These are phyloP conservation scores for Strigamia transsilvanica DNA, from an alignment of 2,888 invertebrate genomes.

Conservation along the genomic window DNA sequence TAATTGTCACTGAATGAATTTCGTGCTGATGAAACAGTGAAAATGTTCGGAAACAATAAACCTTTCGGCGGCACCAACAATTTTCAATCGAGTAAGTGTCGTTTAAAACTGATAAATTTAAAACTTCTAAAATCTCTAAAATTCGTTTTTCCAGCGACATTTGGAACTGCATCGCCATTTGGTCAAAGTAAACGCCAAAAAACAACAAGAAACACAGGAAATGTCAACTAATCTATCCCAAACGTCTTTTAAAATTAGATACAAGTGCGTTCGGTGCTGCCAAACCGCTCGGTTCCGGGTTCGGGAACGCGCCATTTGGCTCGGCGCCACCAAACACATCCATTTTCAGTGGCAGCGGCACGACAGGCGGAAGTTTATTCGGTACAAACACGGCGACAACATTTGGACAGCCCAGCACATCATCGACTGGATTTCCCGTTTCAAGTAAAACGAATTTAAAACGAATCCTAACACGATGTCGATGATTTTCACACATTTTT, in stretches of 20 bases:
- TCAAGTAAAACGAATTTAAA: constrained; percentile 54
- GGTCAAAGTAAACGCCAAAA: constrained; percentile 61
- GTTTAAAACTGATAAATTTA: too few species aligned
- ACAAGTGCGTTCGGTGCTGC: constrained; percentile 75
- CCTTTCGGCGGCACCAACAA: constrained; percentile 58
- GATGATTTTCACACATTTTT: not conserved
- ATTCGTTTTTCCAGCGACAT: constrained; percentile 54
- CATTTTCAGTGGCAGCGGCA: constrained; percentile 68
- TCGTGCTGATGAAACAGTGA: not conserved
- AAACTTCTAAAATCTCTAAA: too few species aligned
- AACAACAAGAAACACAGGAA: not conserved
- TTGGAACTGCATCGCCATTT: constrained; percentile 65
- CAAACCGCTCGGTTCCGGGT: constrained; percentile 65
- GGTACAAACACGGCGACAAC: constrained; percentile 65
- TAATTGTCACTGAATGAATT: not conserved
- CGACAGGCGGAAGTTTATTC: constrained; percentile 57
- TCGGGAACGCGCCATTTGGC: constrained; percentile 67
- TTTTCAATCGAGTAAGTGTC: constrained; percentile 57
- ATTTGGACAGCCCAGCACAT: constrained; percentile 59
- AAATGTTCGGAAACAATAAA: constrained; percentile 58
- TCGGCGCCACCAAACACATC: constrained; percentile 61
- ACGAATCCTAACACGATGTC: not conserved
- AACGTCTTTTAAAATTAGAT: constrained; percentile 60
- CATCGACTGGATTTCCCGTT: constrained; percentile 59
- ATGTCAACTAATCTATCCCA: not conserved